Conservation (phyloP, 2,113 vertebrate species). For the Sceloporus tristichus region DNA sequence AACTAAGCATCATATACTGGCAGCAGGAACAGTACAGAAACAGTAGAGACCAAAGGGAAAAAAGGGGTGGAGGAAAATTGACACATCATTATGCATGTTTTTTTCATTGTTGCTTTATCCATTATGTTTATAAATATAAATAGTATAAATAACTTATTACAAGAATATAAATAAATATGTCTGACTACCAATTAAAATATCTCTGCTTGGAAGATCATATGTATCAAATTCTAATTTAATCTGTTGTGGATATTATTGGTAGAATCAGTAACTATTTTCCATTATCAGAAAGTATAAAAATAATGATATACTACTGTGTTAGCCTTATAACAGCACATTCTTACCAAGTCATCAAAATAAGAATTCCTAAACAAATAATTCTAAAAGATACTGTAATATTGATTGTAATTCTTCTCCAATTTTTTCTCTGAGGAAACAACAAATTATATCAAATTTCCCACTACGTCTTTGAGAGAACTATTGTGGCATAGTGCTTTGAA, state of each 20-base stretch:
- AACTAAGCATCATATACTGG: conserved; percentile 21
- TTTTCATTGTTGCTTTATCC: conserved; percentile 35
- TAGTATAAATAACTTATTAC: conserved; percentile 20
- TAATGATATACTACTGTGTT: not conserved
- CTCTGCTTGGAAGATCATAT: not conserved
- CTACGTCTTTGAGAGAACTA: no score
- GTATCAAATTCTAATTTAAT: not conserved
- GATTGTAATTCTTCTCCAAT: no score
- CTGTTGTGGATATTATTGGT: not conserved
- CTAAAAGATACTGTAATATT: no score
- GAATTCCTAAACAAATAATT: not conserved
- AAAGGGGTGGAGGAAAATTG: conserved; percentile 13
- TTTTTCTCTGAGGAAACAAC: no score
- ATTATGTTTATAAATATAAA: conserved; percentile 23
- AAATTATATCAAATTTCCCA: no score
- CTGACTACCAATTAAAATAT: not conserved
- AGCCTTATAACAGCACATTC: not conserved
- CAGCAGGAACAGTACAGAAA: conserved; percentile 22
- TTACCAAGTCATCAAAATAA: not conserved
- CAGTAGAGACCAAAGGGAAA: not conserved
- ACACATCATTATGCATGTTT: conserved; percentile 45
- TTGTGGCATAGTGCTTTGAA: no score
- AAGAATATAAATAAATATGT: not conserved
- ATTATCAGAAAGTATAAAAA: not conserved
- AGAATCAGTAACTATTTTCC: not conserved